These are phyloP conservation scores for Macropis europaea DNA, from an alignment of 2,888 invertebrate species.

Conservation along the genomic window DNA sequence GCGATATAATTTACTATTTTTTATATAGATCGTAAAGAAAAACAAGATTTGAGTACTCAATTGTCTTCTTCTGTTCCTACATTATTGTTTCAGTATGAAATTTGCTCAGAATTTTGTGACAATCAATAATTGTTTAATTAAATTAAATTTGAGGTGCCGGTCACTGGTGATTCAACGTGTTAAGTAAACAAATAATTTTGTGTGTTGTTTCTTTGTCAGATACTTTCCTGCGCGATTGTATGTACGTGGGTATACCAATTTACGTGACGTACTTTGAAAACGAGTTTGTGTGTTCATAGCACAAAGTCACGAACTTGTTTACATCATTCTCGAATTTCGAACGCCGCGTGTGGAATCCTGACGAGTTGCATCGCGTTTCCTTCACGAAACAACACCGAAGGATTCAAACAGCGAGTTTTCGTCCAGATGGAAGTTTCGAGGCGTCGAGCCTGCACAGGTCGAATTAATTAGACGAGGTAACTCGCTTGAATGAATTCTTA, in stretches of 20 bases:
- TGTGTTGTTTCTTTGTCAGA: too few relatives aligned
- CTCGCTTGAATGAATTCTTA: not conserved
- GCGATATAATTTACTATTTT: too few relatives aligned
- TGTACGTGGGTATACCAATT: not conserved
- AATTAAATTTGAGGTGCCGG: too few relatives aligned
- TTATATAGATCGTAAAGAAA: too few relatives aligned
- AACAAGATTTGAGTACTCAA: too few relatives aligned
- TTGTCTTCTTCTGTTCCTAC: too few relatives aligned
- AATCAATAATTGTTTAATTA: too few relatives aligned
- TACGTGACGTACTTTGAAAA: not conserved
- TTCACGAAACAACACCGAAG: not conserved
- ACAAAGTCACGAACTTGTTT: not conserved
- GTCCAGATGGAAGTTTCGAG: not conserved
- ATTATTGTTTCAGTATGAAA: too few relatives aligned
- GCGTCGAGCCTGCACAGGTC: not conserved
- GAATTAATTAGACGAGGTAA: slow-evolving; percentile 15
- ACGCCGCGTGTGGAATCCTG: not conserved
- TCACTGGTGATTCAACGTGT: too few relatives aligned
- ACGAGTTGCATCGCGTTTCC: slow-evolving; percentile 9
- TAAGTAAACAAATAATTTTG: too few relatives aligned
- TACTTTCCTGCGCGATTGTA: too few relatives aligned
- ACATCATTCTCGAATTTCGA: not conserved
- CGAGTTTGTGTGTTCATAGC: not conserved
- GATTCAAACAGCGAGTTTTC: not conserved
- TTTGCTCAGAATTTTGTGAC: too few relatives aligned